Base-by-base conservation (phyloP, 2,113 vertebrate genomes). In the Anhinga rufa region DNA sequence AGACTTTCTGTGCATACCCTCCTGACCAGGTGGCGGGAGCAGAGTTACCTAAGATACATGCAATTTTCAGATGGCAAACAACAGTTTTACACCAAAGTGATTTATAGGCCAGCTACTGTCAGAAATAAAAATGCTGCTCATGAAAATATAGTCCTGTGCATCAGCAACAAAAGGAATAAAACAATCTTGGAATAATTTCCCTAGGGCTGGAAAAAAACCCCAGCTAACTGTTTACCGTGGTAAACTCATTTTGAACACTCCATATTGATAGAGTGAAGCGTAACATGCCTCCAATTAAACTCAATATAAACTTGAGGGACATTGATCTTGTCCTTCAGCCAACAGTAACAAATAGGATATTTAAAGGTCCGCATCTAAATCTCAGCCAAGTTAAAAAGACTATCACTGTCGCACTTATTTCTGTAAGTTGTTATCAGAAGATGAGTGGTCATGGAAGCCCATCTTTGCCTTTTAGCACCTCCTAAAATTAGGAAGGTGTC, bases 111-210 rank as follows among this genome's bases (percentile, higher is more conserved):
- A 86, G 65, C 66, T 86, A 65, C 65, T 48, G 61, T 44, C 88
- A 96, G 83, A 91, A 92, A 86, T 49, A 49, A 85, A 91, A 96
- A 84, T 58, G 74, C 57, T 72, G 58, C 69, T 84, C 49, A 17
- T 68, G 70, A 51, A 94, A 81, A 76, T 54, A 72, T 9, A 85
- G 92, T 88, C 91, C 74, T 72, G n/a, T 65, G 54, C 61, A 87
- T 87, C 92, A 82, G 74, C 69, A 96, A 91, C 78, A 57, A 72
- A 82, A 82, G 28, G 25, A 95, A 87, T 82, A 91, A 71, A 79
- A 36, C 48, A 75, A 89, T 76, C 29, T 42, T 51, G 26, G 34
- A 79, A 19, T 57, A 55, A 86, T 91, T 94, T 91, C 83, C 77
- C 57, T 22, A 60, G 38, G 68, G 65, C 64, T 82, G n/a, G 49